A percentile compares a stretch with the other conserved stretches of the same genome.
Conservation (phyloP, 2,888 invertebrate genomes). For the Nudaria mundana region DNA sequence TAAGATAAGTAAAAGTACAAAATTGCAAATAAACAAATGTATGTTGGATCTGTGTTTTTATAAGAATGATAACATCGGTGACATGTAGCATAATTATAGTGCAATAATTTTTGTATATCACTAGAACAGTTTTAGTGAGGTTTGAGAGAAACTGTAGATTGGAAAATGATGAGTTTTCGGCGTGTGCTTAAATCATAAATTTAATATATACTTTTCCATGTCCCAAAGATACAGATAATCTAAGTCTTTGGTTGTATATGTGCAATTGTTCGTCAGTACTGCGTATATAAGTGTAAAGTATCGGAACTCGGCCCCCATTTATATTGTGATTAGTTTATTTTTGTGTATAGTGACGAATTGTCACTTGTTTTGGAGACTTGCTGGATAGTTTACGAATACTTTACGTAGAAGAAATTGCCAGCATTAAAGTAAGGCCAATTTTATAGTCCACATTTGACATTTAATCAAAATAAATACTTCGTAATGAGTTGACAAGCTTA, state of each 20-base stretch:
- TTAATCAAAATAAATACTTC: no score
- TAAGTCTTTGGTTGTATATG: slow-evolving; percentile 64
- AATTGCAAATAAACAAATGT: slow-evolving; percentile 66
- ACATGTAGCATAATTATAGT: slow-evolving; percentile 72
- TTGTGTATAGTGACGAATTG: slow-evolving; percentile 36
- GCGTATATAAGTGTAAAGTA: slow-evolving; percentile 52
- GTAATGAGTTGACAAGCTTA: no score
- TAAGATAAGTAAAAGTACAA: slow-evolving; percentile 73
- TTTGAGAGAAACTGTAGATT: slow-evolving; percentile 46
- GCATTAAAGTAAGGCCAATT: background rate
- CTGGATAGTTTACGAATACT: no score
- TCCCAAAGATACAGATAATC: slow-evolving; percentile 63
- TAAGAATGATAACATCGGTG: slow-evolving; percentile 43
- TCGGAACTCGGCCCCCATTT: slow-evolving; percentile 47
- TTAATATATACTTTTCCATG: slow-evolving; percentile 56
- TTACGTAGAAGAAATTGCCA: no score
- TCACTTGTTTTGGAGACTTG: slow-evolving; percentile 34
- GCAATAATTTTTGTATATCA: slow-evolving; percentile 64
- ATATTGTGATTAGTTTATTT: slow-evolving; percentile 69
- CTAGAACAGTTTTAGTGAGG: slow-evolving; percentile 32
- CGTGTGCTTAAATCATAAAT: slow-evolving; percentile 56
- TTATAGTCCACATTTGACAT: slow-evolving; percentile 51
- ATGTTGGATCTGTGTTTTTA: slow-evolving; percentile 56
- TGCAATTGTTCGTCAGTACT: slow-evolving; percentile 56
- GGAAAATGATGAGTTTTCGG: slow-evolving; percentile 34